Evolutionary conservation across 2,888 invertebrate species (phyloP).

Genomic region (Eulithis prunata): DNA sequence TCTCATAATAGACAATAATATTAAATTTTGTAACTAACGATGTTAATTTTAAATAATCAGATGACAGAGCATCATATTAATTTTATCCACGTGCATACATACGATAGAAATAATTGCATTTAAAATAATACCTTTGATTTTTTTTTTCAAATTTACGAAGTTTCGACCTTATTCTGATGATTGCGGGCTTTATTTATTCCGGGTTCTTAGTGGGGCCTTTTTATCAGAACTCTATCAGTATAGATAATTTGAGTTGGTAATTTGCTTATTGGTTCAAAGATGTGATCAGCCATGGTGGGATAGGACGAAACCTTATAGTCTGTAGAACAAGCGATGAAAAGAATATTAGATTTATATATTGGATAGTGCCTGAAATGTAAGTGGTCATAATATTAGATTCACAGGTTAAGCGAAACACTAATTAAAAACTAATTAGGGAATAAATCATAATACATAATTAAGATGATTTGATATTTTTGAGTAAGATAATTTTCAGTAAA

Average conservation of each 20-base stretch:
- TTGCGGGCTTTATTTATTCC: conserved; percentile 23
- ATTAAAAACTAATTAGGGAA: background rate
- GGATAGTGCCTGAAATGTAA: conserved; percentile 61
- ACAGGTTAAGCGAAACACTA: conserved; percentile 6
- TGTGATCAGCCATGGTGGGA: conserved; percentile 44
- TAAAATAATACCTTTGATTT: conserved; percentile 39
- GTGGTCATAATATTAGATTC: conserved; percentile 47
- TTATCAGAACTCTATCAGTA: conserved; percentile 16
- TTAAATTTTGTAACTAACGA: background rate
- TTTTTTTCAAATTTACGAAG: conserved; percentile 32
- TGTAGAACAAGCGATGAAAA: conserved; percentile 66
- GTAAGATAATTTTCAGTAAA: background rate
- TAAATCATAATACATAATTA: conserved; percentile 13
- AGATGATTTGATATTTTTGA: background rate
- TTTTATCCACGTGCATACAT: conserved; percentile 25
- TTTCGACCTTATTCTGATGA: conserved; percentile 29
- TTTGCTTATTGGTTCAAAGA: conserved; percentile 30
- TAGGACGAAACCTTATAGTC: conserved; percentile 55
- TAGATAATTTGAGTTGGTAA: conserved; percentile 18
- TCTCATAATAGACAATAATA: background rate
- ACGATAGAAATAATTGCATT: conserved; percentile 21
- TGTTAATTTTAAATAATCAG: background rate
- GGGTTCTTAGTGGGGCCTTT: conserved; percentile 22
- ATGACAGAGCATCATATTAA: conserved; percentile 13
- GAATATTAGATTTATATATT: conserved; percentile 49